Base-by-base conservation (phyloP, 2,797 vertebrate species). In the Tinamus major region DNA sequence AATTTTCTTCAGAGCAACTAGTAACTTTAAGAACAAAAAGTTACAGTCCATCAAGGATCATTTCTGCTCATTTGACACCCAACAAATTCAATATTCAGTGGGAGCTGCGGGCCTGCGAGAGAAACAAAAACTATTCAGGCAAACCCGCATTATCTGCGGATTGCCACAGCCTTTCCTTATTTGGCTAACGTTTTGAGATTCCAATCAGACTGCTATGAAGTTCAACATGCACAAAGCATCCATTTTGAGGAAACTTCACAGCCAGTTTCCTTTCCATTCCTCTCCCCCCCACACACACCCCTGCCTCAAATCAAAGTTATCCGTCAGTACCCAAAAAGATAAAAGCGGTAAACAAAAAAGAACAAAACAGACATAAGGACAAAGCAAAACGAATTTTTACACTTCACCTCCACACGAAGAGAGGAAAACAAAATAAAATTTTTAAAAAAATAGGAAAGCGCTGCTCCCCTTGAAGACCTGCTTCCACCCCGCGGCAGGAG, bases 101-200 rank as follows among this genome's bases (percentile, higher is more conserved):
- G 75, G 95, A 97, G 94, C 94, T 97, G 94, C 94, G 91, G 77
- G 96, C 92, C 96, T 97, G 94, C 95, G 95, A 96, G 93, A 98
- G 77, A 93, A 95, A 88, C 53, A 85, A 96, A 92, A 94, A 86
- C 71, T 88, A 83, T 89, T 90, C 95, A 94, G 97, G 97, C 97
- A 98, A 97, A 96, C 96, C 95, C 95, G 92, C 97, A 98, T 97
- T 98, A 98, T 98, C 98, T 97, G 97, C 56, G 96, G 96, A 98
- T 98, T 98, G 97, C 97, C 97, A 97, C 96, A 97, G 97, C 97
- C 98, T 98, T 97, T 97, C 98, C 98, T 98, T 98, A 98, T 98
- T 98, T 98, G 98, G 98, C 97, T 98, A 98, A 98, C 97, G 95
- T 96, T 96, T 97, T 95, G 97, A 97, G 98, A 98, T 98, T 98